Percentiles rank a stretch among this genome's conserved stretches.
These are phyloP conservation scores for Ormyrus thymus DNA, from an alignment of 2,888 invertebrate species.

Conservation along the genomic window DNA sequence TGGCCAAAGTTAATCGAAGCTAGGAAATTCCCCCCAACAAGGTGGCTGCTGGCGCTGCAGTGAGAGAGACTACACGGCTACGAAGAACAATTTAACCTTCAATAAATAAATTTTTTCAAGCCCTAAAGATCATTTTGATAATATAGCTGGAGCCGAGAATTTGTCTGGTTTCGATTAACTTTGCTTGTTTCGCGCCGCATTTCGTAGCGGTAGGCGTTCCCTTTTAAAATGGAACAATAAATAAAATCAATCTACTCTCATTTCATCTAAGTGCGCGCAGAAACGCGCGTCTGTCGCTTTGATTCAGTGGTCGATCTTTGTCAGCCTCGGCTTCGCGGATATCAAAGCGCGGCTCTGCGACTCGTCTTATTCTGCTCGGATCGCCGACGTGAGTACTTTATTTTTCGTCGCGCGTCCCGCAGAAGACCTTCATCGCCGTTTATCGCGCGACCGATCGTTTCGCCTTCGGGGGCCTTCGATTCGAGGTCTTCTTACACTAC, in stretches of 20 bases:
- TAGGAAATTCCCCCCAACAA: slow-evolving; percentile 26
- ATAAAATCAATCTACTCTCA: slow-evolving; percentile 73
- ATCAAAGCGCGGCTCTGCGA: slow-evolving; percentile 13
- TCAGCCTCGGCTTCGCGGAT: slow-evolving; percentile 36
- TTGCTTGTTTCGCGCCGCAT: slow-evolving; percentile 22
- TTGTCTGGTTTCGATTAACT: slow-evolving; percentile 50
- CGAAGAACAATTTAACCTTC: slow-evolving; percentile 1
- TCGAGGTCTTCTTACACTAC: background rate
- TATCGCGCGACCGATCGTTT: slow-evolving; percentile 17
- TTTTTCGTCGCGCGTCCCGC: slow-evolving; percentile 3
- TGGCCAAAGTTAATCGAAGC: slow-evolving; percentile 46
- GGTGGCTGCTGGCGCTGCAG: background rate
- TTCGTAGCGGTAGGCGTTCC: slow-evolving; percentile 50
- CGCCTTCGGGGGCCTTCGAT: slow-evolving; percentile 9
- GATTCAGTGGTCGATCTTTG: slow-evolving; percentile 64
- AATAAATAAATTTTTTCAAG: slow-evolving; percentile 48
- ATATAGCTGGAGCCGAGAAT: background rate
- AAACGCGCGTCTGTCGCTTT: slow-evolving; percentile 63
- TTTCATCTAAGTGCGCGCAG: slow-evolving; percentile 61
- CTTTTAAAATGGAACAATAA: slow-evolving; percentile 69
- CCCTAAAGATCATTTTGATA: slow-evolving; percentile 1
- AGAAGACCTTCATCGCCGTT: slow-evolving; percentile 27
- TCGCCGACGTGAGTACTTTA: slow-evolving; percentile 3
- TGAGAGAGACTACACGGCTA: background rate
- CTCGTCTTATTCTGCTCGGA: background rate